phyloP scores from a whole-genome alignment of 2,797 vertebrate species.

The Fistularia commersonii region DNA sequence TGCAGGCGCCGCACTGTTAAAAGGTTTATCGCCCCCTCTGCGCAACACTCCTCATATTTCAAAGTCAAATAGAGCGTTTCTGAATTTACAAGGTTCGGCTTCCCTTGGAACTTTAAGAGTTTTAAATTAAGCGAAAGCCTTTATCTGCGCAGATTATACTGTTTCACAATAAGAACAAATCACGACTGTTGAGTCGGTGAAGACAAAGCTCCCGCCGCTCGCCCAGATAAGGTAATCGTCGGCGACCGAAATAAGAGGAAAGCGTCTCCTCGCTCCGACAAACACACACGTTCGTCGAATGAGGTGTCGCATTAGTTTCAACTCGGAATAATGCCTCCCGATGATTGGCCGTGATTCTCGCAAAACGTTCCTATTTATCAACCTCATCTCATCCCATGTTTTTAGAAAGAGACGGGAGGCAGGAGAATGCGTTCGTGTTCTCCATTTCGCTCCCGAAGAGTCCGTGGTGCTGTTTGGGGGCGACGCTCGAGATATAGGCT shows the following conservation, averaged over 20 bases:
- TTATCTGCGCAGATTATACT: conserved; percentile 59
- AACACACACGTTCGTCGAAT: conserved; percentile 14
- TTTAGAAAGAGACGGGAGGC: conserved; percentile 57
- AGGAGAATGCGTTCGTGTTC: conserved; percentile 69
- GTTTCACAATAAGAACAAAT: conserved; percentile 63
- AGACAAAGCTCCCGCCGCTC: conserved; percentile 60
- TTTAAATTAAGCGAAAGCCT: conserved; percentile 38
- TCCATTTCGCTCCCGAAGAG: conserved; percentile 61
- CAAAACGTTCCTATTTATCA: no score
- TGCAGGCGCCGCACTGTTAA: conserved; percentile 18
- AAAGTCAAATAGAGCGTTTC: conserved; percentile 62
- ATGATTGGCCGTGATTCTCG: no score
- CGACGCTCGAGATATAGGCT: conserved; percentile 58
- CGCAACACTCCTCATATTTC: conserved; percentile 52
- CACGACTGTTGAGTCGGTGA: conserved; percentile 55
- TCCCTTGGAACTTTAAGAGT: conserved; percentile 53
- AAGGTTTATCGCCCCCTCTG: conserved; percentile 48
- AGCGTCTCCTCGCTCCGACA: conserved; percentile 33
- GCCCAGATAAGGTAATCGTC: conserved; percentile 68
- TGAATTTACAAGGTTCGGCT: conserved; percentile 64
- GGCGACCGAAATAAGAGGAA: conserved; percentile 48
- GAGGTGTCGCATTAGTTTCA: conserved; percentile 4
- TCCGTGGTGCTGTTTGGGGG: conserved; percentile 47
- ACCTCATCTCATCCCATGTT: no score
- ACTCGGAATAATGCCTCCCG: no score